Evolutionary conservation across 1,140 invertebrate species (phyloP), one percentile per base, ranked within the genome.

Genomic region (Tetragnatha versicolor): DNA sequence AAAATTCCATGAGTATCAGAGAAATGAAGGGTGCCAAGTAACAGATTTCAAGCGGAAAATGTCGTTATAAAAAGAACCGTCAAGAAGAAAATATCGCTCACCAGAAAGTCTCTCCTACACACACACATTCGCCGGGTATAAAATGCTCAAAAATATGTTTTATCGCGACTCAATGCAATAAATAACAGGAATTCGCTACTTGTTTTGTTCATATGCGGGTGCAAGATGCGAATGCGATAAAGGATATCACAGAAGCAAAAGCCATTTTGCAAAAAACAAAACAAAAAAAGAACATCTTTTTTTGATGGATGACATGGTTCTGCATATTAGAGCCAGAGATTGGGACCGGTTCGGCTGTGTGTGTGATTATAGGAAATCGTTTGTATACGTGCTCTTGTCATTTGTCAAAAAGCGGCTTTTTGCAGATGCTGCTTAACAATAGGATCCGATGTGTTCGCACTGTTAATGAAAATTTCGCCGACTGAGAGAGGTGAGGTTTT

Each of bases 31-130:
- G 37, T 58, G 55, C 55, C 55, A 58, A 65, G 35, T 65, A 65
- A 42, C 61, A 65, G 35, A 65, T 65, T 42, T 42, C 33, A 65
- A 27, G 35, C 61, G 61, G 61, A 65, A 65, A 65, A 65, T 65
- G 61, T 14, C 37, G 37, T 65, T 65, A 65, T 65, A 65, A 65
- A 65, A 65, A 65, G 39, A 65, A 45, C 61, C 42, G 61, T 65
- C 61, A 65, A 42, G 61, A 65, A 25, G 39, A 29, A 65, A 65
- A 65, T 65, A 65, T 65, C 61, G 27, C 42, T n/a, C 35, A 65
- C 25, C 39, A 31, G 42, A 27, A 65, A 65, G 61, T 65, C 35
- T 42, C 35, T n/a, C n/a, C n/a, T n/a, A n/a, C n/a, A n/a, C n/a
- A n/a, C n/a, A n/a, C n/a, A n/a, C 2, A 42, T n/a, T 39, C 61